These are phyloP conservation scores for Rhyzopertha dominica DNA, from an alignment of 1,140 invertebrate species.

Conservation along the genomic window DNA sequence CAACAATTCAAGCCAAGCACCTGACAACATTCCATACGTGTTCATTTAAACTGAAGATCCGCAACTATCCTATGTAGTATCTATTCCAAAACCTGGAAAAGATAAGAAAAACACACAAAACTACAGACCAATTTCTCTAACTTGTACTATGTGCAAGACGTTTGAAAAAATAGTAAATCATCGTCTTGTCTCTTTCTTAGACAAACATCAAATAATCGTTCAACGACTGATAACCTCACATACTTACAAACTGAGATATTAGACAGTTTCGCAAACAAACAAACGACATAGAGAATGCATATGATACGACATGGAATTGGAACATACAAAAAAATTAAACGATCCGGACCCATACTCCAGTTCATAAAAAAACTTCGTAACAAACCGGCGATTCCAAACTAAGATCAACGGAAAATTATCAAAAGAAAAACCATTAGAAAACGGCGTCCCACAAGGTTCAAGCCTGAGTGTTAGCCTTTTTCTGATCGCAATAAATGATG, in stretches of 20 bases:
- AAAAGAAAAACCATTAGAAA: slow-evolving; percentile 5
- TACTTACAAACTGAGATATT: slow-evolving; percentile 13
- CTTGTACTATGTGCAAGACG: slow-evolving; percentile 23
- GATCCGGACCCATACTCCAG: slow-evolving; percentile 4
- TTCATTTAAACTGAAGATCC: slow-evolving; percentile 10
- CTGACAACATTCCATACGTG: slow-evolving; percentile 11
- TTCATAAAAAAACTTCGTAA: slow-evolving; percentile 18
- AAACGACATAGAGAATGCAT: slow-evolving; percentile 22
- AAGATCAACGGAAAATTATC: slow-evolving; percentile 6
- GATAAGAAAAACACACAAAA: slow-evolving; percentile 18
- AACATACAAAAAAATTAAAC: slow-evolving; percentile 11
- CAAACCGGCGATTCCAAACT: slow-evolving; percentile 9
- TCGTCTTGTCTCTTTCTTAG: slow-evolving; percentile 17
- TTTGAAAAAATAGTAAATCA: slow-evolving; percentile 25
- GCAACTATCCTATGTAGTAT: slow-evolving; percentile 11
- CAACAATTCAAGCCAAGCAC: slow-evolving; percentile 12
- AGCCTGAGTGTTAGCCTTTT: slow-evolving; percentile 1
- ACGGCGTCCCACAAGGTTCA: slow-evolving; percentile 10
- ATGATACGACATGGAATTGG: slow-evolving; percentile 14
- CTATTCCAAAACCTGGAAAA: slow-evolving; percentile 17
- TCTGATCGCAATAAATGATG: slow-evolving; percentile 6
- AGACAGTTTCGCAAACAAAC: slow-evolving; percentile 12
- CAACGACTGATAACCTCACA: slow-evolving; percentile 20
- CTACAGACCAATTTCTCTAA: slow-evolving; percentile 22
- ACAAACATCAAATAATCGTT: slow-evolving; percentile 12